Evolutionary conservation across 2,113 vertebrate genomes (phyloP), one percentile per base, ranked within the genome.

Genomic region (Murina feae): DNA sequence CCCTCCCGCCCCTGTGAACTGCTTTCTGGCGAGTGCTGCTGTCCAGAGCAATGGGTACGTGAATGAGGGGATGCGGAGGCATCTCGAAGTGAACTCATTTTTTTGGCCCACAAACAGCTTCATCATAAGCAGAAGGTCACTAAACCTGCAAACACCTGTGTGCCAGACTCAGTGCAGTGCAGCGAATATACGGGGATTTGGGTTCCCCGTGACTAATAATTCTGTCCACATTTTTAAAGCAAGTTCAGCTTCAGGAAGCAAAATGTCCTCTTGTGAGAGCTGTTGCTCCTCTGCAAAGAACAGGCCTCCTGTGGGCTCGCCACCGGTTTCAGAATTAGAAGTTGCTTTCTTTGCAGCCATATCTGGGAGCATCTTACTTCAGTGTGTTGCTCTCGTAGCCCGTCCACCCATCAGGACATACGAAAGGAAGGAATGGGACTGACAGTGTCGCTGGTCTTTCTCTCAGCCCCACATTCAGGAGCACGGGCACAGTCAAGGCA

Each of bases 81-180:
- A 32, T 86, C 65, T 85, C 3, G 10, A 37, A 66, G 3, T 23
- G 23, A 89, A 76, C 49, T 72, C 60, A 51, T 82, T 60, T 69
- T 89, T 60, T 66, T n/a, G 75, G 60, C 44, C 82, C 79, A 84
- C 55, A 89, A 89, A 81, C 58, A 81, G 39, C 82, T 91, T 76
- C 75, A 84, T 89, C 95, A 72, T 25, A 69, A 83, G 86, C n/a
- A 96, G 88, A 96, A 97, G 85, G 90, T 91, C 89, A 92, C 80
- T 47, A 44, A 58, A 30, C 74, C 88, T 91, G 58, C 81, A 95
- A 80, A 82, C n/a, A 32, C 21, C 39, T 88, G 65, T 90, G 65
- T 69, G 32, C 44, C 37, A 37, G 53, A 89, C 72, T 94, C 75
- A n/a, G 0, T 14, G 9, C 39, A 20, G 32, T 16, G 37, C 55